Base-by-base conservation (phyloP, 2,113 vertebrate genomes). In the Sciurus niger region DNA sequence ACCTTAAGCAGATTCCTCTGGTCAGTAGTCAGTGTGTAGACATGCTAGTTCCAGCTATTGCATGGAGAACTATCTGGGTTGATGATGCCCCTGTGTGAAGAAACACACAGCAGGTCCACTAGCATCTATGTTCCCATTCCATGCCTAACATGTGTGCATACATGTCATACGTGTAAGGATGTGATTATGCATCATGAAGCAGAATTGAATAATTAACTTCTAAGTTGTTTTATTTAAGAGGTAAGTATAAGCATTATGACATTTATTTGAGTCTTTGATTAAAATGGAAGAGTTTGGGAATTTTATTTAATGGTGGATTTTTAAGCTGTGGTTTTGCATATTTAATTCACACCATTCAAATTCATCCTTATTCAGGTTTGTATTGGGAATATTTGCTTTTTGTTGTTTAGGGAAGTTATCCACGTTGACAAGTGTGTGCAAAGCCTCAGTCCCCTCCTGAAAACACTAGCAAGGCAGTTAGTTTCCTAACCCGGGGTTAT, bases 301-400 rank as follows among this genome's bases (percentile, higher is more conserved):
- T 88, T n/a, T 96, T 90, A 93, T 88, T 94, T 82, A 93, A 86
- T 58, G 93, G 63, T 60, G 78, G 93, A 74, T 94, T 96, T 97
- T 82, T 96, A 90, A 97, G 96, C 94, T 79, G 28, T 94, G 74
- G 77, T 87, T 94, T 86, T 96, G 97, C 95, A 89, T 48, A 85
- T 88, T 93, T 93, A 97, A 97, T 97, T 34, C 67, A 65, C 82
- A 43, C 13, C 17, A 86, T 97, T 96, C 89, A 95, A 98, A 97
- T 93, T 6, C 43, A 46, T 46, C 80, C 4, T 86, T 96, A 3
- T 83, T 95, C 77, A 72, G 48, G 7, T 68, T 94, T 98, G 37
- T 95, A 82, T 65, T 93, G 78, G 84, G 96, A 90, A 40, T 97
- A 95, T 96, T 96, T 97, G 90, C 96, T 96, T 95, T 97, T 97